These are phyloP conservation scores for Taxidea taxus DNA, from an alignment of 2,113 vertebrate genomes.

Conservation along the genomic window DNA sequence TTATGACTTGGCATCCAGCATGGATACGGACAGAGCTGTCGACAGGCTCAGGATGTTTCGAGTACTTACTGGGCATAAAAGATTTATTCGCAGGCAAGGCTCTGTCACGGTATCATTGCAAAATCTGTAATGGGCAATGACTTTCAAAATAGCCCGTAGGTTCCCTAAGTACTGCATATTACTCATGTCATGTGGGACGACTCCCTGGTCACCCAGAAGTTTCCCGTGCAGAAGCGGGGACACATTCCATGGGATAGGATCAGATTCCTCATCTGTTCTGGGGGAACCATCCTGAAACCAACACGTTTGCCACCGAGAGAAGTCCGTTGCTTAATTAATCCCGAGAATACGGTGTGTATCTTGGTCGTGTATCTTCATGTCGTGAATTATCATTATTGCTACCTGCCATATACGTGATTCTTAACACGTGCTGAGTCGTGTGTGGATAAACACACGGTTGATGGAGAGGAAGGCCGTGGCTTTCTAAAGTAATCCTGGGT, in stretches of 20 bases:
- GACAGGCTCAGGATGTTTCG: fast-evolving
- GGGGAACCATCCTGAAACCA: background rate
- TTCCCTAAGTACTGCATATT: fast-evolving
- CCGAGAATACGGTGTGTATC: fast-evolving
- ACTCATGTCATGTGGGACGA: fast-evolving
- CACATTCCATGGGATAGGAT: fast-evolving
- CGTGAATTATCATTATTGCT: background rate
- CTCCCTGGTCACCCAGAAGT: fast-evolving
- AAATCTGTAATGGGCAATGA: background rate
- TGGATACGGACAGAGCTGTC: fast-evolving
- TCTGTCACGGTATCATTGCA: background rate
- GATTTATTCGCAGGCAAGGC: background rate
- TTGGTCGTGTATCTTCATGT: background rate
- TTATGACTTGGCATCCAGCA: background rate
- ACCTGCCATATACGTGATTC: fast-evolving
- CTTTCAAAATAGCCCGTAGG: background rate
- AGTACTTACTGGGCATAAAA: background rate
- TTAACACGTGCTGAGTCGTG: too few species aligned
- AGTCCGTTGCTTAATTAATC: background rate
- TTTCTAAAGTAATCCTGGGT: background rate
- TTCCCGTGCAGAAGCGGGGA: too few species aligned
- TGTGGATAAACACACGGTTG: fast-evolving
- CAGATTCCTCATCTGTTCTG: fast-evolving
- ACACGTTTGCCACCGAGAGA: too few species aligned
- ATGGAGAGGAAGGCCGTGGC: fast-evolving